Conservation (phyloP, 2,113 vertebrate genomes). For the Atractosteus spatula region DNA sequence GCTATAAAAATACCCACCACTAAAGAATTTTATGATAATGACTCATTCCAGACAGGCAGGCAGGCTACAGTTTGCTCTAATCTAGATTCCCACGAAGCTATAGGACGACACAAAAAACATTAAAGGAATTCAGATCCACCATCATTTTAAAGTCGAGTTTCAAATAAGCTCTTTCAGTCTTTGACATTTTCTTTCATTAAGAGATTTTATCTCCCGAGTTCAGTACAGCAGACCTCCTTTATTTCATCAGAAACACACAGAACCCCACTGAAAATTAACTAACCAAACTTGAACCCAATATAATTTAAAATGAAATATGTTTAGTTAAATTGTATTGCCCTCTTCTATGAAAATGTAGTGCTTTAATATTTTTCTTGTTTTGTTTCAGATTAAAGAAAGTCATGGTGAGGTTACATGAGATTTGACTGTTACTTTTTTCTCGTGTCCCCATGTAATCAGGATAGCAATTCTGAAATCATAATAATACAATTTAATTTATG, state of each 20-base stretch:
- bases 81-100: neutral
- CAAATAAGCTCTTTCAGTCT: constrained; percentile 37
- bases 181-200: constrained; percentile 38
- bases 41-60: constrained; percentile 4
- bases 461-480: too few species aligned
- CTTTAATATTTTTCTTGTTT: too few species aligned
- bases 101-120: constrained; percentile 29
- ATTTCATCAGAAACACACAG: constrained; percentile 28
- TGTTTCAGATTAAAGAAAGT: too few species aligned
- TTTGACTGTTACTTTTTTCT: too few species aligned
- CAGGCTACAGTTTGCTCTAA: neutral
- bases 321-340: too few species aligned
- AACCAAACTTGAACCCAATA: constrained; percentile 16
- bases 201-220: constrained; percentile 36
- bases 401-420: too few species aligned
- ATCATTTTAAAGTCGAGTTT: constrained; percentile 42
- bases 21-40: neutral
- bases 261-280: neutral
- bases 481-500: too few species aligned
- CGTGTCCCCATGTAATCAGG: too few species aligned
- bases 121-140: constrained; percentile 48
- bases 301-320: constrained; percentile 19
- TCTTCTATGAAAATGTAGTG: too few species aligned
- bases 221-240: constrained; percentile 30
- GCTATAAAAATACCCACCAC: neutral